Base-by-base conservation (phyloP, 2,113 vertebrate species). In the Oriolus oriolus region DNA sequence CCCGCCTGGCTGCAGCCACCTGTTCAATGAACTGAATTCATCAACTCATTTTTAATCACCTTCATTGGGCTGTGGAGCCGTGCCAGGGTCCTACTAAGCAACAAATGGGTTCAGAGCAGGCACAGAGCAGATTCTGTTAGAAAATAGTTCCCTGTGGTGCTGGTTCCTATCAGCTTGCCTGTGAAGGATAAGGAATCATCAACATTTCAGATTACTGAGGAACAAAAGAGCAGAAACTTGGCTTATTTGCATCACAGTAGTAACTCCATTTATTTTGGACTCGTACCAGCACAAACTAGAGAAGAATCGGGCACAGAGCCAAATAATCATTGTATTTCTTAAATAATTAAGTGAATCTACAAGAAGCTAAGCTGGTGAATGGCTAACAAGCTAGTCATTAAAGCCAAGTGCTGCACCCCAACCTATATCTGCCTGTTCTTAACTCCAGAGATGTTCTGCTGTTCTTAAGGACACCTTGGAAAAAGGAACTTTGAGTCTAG, bases 51-150 rank as follows among this genome's bases (percentile, higher is more conserved):
- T 95, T 93, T 84, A 87, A 89, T 93, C 44, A 16, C 8, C 28
- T 88, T 91, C 28, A 4, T 80, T 84, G 88, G 60, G 8, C 73
- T 86, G 69, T 70, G 93, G 92, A 89, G 64, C 68, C 71, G 52
- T 93, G 92, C 88, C 93, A 95, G 85, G 84, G 82, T 92, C 85
- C 73, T 77, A 35, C 89, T 68, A 94, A 81, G 88, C 37, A 89
- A 31, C 79, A 90, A 95, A 96, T 92, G 90, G 85, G 69, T 94
- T 95, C 76, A 77, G 90, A 84, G 84, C 69, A 89, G 65, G 65
- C 74, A 93, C 65, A 39, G n/a, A 45, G 59, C 50, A 70, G 88
- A 18, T 84, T 80, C 90, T 86, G 68, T 33, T 74, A 66, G 76
- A 77, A 93, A 94, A 86, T 13, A 52, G 59, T 78, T 93, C 76